Evolutionary conservation across 2,113 vertebrate species (phyloP), one percentile per base, ranked within the genome.

Genomic region (Spea multiplicata): DNA sequence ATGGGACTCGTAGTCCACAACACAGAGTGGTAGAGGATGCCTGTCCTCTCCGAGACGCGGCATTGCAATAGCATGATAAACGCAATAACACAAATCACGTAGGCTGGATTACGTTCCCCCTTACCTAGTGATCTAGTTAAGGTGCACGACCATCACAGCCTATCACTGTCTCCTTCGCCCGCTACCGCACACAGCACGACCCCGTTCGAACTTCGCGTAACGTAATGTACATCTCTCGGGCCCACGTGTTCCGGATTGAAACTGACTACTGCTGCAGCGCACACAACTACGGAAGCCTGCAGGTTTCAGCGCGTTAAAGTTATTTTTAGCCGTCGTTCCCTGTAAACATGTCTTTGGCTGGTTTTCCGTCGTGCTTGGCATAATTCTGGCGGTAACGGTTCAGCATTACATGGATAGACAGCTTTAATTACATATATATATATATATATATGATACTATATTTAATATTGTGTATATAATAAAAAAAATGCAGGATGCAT

Each of bases 251-350:
- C 16, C 61, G n/a, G 8, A 7, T 50, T 13, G 47, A 44, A 66
- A 50, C 48, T 13, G 76, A n/a, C 55, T 7, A 8, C 47, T 12
- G 44, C 47, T 66, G 69, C 48, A 66, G 9, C 69, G 66, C 50
- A 72, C 48, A 73, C 66, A 49, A 13, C 70, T 80, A 80, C 71
- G 77, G 77, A 73, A 61, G 71, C 77, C 52, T 2, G 9, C 7
- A 4, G 9, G 50, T 6, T 1, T 17, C 64, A 68, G 4, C 45
- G 3, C 10, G 1, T 49, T 44, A n/a, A 14, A 4, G 0, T 0
- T 53, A 13, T 2, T 59, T 59, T 13, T 59, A 59, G 9, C 50
- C 9, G 50, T 7, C 9, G 9, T 12, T 9, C 55, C 14, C 55
- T 59, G 55, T 59, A 59, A 59, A 59, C 55, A 59, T 13, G 30